Evolutionary conservation across 2,113 vertebrate genomes (phyloP), one percentile per base, ranked within the genome.

Genomic region (Tachysurus vachellii): DNA sequence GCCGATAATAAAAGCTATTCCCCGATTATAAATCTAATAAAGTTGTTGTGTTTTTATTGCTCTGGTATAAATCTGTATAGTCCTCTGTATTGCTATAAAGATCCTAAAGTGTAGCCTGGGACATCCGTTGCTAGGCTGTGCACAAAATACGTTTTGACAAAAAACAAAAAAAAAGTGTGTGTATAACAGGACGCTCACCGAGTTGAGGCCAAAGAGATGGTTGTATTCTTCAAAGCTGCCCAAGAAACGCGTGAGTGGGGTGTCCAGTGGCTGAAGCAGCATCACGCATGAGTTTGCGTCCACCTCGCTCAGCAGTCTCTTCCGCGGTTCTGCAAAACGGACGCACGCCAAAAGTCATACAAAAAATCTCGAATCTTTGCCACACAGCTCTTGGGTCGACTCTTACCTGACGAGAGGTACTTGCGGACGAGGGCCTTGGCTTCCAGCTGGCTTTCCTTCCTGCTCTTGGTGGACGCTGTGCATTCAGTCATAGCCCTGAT

Each of bases 251-350:
- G 96, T 96, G 19, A 95, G 89, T 0, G 95, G 89, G 0, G 94
- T 96, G 90, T 97, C 96, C 91, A 99, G 93, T 17, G 93, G 95
- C 85, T 98, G 95, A 66, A 99, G 92, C 16, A 99, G 90, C 88
- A 99, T 84, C 87, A 99, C 83, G 0, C 96, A 95, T 0, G 96
- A 96, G 17, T 94, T 91, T 0, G 95, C 90, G 0, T 82, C 92
- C 61, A 98, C 93, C 10, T 66, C 93, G 28, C 93, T 94, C 82
- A 97, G 93, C 26, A 96, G 36, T 85, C 91, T 95, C 73, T 94
- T 89, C 71, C 95, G 93, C 11, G 95, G 94, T 19, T 93, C 98
- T 99, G 92, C 56, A 89, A 76, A 4, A 82, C 19, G 17, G 19
- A 75, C 14, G 50, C 44, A 9, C 44, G 23, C 82, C 76, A 47